Evolutionary conservation across 2,113 vertebrate genomes (phyloP), one percentile per base, ranked within the genome.

Genomic region (Hipposideros armiger): DNA sequence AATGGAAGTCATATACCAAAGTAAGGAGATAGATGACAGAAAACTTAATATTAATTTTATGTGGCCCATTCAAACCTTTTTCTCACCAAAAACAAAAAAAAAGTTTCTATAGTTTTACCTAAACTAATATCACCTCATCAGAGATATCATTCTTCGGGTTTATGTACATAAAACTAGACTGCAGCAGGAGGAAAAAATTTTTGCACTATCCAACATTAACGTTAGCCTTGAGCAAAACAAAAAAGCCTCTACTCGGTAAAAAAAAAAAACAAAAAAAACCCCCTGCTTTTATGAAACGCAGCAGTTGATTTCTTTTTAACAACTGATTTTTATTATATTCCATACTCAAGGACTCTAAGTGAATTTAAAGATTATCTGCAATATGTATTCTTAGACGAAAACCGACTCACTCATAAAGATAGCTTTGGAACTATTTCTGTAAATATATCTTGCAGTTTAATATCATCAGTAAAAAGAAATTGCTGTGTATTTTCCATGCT

Each of bases 21-120:
- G 93, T 97, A 98, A 99, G 98, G 97, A 98, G 87, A 95, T 88
- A 96, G 96, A 97, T 0, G 83, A 98, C 94, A 97, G 70, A 82
- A 98, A 98, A 97, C 90, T 97, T 98, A 97, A 97, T 98, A 98
- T 98, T 98, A 98, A 98, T 98, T 98, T 98, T 98, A 70, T 85
- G 91, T 95, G 77, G 20, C 40, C 81, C 90, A 92, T 94, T 98
- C 95, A 97, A 97, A 97, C 3, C 3, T 73, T 97, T 96, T 96
- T 90, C 50, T 93, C 32, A 95, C 45, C 50, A 50, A 32, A 76
- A 62, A 69, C 47, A 54, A 36, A 36, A 36, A 62, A 72, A 73
- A 36, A 11, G 7, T 90, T 96, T 95, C 89, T 96, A 50, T 87
- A 22, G 62, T 97, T 96, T 97, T 96, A 82, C 74, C 81, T 98